A percentile compares a stretch with the other conserved stretches of the same genome.
Evolutionary conservation across 2,797 vertebrate species (phyloP).

Genomic region (Craterocephalus amniculus): DNA sequence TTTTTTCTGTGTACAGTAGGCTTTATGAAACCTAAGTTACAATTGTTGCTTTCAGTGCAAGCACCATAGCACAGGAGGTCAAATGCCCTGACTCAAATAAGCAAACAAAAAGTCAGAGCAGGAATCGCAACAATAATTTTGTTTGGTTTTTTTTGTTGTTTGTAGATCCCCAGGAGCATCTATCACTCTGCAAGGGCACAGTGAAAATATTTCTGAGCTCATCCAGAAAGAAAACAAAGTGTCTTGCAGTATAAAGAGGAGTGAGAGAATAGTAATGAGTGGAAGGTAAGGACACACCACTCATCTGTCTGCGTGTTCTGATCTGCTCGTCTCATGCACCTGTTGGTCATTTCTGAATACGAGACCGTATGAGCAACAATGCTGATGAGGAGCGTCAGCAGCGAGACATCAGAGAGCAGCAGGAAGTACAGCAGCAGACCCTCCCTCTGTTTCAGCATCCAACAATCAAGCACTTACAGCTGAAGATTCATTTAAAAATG

Average conservation of each 20-base stretch:
- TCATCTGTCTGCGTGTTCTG: constrained; percentile 67
- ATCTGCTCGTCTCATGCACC: constrained; percentile 51
- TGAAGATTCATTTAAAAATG: not conserved
- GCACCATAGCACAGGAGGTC: constrained; percentile 25
- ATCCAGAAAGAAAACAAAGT: constrained; percentile 51
- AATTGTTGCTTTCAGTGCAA: constrained; percentile 9
- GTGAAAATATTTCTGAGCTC: constrained; percentile 65
- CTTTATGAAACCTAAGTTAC: not conserved
- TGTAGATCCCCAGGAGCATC: constrained; percentile 57
- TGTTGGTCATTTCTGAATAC: constrained; percentile 45
- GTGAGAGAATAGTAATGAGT: constrained; percentile 73
- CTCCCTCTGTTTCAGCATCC: constrained; percentile 44
- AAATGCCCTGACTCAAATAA: constrained; percentile 40
- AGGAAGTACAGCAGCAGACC: constrained; percentile 36
- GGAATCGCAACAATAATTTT: constrained; percentile 49
- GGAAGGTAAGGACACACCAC: constrained; percentile 73
- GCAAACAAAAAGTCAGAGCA: constrained; percentile 49
- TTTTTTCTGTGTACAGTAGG: not conserved
- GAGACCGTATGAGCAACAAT: constrained; percentile 36
- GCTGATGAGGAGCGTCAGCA: constrained; percentile 65
- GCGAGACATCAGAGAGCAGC: constrained; percentile 56
- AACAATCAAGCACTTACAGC: constrained; percentile 39
- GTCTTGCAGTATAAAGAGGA: constrained; percentile 62
- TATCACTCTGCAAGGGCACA: constrained; percentile 65
- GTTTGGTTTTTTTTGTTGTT: too few species aligned